Evolutionary conservation across 1,140 invertebrate genomes (phyloP).

Genomic region (Elymnias hypermnestra): DNA sequence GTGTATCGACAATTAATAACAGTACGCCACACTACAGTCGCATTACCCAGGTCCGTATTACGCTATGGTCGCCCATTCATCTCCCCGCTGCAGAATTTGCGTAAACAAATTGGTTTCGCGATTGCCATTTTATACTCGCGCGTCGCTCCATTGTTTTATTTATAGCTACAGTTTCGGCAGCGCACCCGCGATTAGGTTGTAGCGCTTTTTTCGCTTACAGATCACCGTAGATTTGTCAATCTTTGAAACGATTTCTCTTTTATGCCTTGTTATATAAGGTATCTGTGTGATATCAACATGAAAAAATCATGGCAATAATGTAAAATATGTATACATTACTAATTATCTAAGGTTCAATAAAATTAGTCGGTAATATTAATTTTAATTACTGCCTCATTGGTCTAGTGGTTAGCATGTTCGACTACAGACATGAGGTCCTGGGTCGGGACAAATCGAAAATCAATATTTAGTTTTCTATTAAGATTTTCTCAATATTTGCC

Average conservation of each 20-base stretch:
- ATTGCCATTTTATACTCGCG: conserved; percentile 75
- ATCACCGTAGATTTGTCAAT: conserved; percentile 66
- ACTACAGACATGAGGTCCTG: too few species aligned
- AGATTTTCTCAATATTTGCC: too few species aligned
- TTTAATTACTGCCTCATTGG: too few species aligned
- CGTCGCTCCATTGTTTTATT: conserved; percentile 73
- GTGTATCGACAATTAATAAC: conserved; percentile 14
- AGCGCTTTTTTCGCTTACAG: conserved; percentile 68
- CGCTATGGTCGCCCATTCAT: conserved; percentile 71
- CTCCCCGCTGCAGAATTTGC: conserved; percentile 73
- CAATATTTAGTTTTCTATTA: too few species aligned
- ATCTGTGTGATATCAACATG: too few species aligned
- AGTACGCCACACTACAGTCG: conserved; percentile 15
- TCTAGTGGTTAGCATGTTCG: too few species aligned
- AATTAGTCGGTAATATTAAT: too few species aligned
- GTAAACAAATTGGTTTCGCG: conserved; percentile 76
- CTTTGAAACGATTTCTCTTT: conserved; percentile 39
- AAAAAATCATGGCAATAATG: too few species aligned
- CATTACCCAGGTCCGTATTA: conserved; percentile 49
- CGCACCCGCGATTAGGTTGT: conserved; percentile 64
- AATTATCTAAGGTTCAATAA: too few species aligned
- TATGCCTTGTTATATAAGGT: too few species aligned
- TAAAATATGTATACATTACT: too few species aligned
- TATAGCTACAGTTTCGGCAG: conserved; percentile 68
- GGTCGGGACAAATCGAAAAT: too few species aligned